phyloP scores from a whole-genome alignment of 2,113 vertebrate species.

The Periophthalmus modestus region DNA sequence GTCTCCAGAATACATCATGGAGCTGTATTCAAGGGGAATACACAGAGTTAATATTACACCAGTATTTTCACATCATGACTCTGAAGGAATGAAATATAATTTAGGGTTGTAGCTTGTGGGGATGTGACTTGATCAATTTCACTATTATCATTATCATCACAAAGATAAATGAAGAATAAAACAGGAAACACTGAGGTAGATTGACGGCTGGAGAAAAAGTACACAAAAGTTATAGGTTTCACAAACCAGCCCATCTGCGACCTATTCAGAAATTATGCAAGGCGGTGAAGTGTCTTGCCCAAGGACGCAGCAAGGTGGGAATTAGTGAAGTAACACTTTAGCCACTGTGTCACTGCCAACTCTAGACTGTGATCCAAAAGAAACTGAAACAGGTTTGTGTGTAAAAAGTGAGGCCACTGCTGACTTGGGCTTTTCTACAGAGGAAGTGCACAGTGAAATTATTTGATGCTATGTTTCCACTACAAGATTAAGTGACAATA shows the following conservation, averaged over 20 bases:
- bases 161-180: not conserved
- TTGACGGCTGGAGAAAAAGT: too few species aligned
- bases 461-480: not conserved
- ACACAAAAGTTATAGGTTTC: too few species aligned
- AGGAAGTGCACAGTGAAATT: not conserved
- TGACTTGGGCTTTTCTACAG: not conserved
- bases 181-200: too few species aligned
- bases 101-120: not conserved
- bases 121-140: too few species aligned
- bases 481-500: not conserved
- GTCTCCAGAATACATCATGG: slow-evolving; percentile 98
- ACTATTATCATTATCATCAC: not conserved
- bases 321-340: not conserved
- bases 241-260: too few species aligned
- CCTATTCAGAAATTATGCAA: too few species aligned
- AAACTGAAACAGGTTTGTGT: slow-evolving; percentile 5
- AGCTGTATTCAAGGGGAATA: slow-evolving; percentile 70
- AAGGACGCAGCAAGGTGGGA: too few species aligned
- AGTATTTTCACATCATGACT: not conserved
- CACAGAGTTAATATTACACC: not conserved
- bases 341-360: not conserved
- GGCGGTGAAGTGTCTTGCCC: too few species aligned
- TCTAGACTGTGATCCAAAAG: not conserved
- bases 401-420: not conserved
- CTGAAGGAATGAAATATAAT: not conserved